Base-by-base conservation (phyloP, 30 jellyfish, hydroid and myxozoan species). In the Chrysaora quinquecirrha region DNA sequence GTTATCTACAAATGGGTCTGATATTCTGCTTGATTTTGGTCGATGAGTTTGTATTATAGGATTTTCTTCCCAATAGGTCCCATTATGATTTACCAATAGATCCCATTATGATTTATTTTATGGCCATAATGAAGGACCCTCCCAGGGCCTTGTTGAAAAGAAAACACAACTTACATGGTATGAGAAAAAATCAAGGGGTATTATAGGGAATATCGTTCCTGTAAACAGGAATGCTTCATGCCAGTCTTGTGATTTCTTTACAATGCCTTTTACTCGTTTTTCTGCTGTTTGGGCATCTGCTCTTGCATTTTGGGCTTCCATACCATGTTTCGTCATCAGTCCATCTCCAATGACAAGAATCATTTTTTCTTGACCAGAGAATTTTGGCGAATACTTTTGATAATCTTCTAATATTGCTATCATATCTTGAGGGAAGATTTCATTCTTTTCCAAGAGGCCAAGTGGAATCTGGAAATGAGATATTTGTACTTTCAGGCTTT, bases 391-490 rank as follows among this genome's bases (percentile, higher is more conserved):
- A 60, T 60, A 29, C 23, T 60, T n/a, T 31, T 1, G 32, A 60
- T 60, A 60, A 14, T 1, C 23, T 24, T 60, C 11, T 60, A 24
- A 24, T 60, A 10, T 60, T 60, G 28, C 23, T 31, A 60, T 19
- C n/a, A n/a, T n/a, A n/a, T n/a, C n/a, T n/a, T n/a, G n/a, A n/a
- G n/a, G n/a, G n/a, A n/a, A n/a, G 34, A 60, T 60, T 29, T 60
- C 73, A 24, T 60, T 60, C 32, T 60, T 60, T 24, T 60, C 32
- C 28, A 60, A n/a, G 11, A 60, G 30, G 28, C 73, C 73, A 24
- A 60, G 23, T 14, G 73, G 73, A 60, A 60, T 31, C 73, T 0
- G 11, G 34, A 2, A 60, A 16, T 19, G 11, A 24, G 3, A 14
- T 24, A 60, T n/a, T 1, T 2, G 3, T 60, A 31, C n/a, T 29